Conservation (phyloP, 1,140 invertebrate genomes). For the Phthorimaea operculella region DNA sequence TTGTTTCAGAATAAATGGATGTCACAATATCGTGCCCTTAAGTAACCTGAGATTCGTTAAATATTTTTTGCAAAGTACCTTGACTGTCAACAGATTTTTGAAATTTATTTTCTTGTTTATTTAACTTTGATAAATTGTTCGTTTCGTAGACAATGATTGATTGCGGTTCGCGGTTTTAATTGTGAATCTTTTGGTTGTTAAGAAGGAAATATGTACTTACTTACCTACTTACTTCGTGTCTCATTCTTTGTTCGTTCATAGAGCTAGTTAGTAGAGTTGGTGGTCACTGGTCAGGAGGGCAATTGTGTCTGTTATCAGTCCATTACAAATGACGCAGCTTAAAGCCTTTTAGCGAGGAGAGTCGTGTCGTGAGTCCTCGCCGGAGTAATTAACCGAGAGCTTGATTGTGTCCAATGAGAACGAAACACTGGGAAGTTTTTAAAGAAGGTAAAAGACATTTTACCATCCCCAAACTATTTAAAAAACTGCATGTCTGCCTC, state of each 20-base stretch:
- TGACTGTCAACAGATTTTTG: conserved; percentile 20
- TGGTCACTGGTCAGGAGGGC: conserved; percentile 13
- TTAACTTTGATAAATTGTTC: background rate
- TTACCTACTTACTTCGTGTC: too few relatives aligned
- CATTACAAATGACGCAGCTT: conserved; percentile 61
- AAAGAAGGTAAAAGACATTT: conserved; percentile 10
- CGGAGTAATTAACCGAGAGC: conserved; percentile 47
- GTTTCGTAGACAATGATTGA: too few relatives aligned
- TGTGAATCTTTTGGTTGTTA: too few relatives aligned
- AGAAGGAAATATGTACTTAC: too few relatives aligned
- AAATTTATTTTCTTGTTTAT: conserved; percentile 11
- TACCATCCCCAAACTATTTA: too few relatives aligned
- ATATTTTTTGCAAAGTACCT: conserved; percentile 24
- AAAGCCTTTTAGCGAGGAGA: conserved; percentile 56
- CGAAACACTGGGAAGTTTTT: conserved; percentile 10
- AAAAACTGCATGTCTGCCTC: too few relatives aligned
- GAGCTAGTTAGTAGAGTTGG: conserved; percentile 4
- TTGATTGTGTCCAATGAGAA: conserved; percentile 36
- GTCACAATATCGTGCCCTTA: conserved; percentile 50
- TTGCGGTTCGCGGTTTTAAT: too few relatives aligned
- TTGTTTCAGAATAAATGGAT: conserved; percentile 57
- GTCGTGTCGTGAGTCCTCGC: conserved; percentile 53
- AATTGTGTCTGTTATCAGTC: conserved; percentile 56
- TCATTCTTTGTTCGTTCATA: background rate
- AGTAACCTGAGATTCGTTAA: conserved; percentile 31